Percentiles rank a stretch among this genome's conserved stretches.
Evolutionary conservation across 37 sponge, comb jelly and placozoan species (phyloP).

Genomic region (Hormiphora californensis): DNA sequence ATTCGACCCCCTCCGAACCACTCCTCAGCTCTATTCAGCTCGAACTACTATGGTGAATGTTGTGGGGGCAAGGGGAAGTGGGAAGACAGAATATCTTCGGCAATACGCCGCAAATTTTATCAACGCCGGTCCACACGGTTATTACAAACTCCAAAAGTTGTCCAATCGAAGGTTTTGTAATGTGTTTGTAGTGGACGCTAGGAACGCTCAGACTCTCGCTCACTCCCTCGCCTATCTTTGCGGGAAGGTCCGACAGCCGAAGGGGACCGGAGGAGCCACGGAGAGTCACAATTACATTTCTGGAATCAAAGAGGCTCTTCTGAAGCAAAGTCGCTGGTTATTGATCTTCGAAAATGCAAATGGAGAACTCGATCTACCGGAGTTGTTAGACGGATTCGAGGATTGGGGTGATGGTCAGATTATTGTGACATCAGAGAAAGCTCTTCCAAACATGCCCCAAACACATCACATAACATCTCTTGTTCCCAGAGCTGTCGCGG

Average conservation of each 20-base stretch:
- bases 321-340: conserved; percentile 22
- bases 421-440: conserved; percentile 20
- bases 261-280: conserved; percentile 1
- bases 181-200: conserved; percentile 14
- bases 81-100: conserved; percentile 36
- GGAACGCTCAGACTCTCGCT: conserved; percentile 9
- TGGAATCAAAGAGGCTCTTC: conserved; percentile 1
- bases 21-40: not conserved
- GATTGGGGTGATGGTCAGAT: conserved; percentile 50
- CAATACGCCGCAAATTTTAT: conserved; percentile 18
- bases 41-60: not conserved
- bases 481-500: conserved; percentile 1
- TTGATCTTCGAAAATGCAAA: conserved; percentile 35
- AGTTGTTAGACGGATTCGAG: conserved; percentile 28
- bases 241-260: not conserved
- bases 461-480: no score
- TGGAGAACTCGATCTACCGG: not conserved
- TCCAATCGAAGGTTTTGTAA: conserved; percentile 17
- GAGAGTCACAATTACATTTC: conserved; percentile 12
- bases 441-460: not conserved
- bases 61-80: conserved; percentile 8
- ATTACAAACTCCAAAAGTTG: conserved; percentile 37
- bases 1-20: not conserved
- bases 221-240: conserved; percentile 2
- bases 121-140: conserved; percentile 18